A percentile compares a stretch with the other conserved stretches of the same genome.
phyloP scores from a whole-genome alignment of 2,113 vertebrate species.

The Rhabdornis inornatus region DNA sequence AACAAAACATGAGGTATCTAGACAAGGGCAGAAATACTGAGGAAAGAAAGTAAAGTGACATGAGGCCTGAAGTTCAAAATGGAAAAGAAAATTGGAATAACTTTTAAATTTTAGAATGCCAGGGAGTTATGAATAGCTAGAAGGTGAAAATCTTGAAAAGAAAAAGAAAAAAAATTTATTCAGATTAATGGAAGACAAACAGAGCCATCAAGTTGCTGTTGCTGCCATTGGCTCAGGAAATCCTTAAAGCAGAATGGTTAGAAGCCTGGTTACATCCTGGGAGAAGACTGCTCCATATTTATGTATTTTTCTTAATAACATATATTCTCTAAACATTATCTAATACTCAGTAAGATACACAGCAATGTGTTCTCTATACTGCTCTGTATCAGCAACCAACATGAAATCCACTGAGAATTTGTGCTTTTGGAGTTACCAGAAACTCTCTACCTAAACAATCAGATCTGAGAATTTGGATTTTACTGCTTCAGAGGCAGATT shows the following conservation, averaged over 20 bases:
- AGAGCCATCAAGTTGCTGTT: background rate
- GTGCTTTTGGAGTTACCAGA: background rate
- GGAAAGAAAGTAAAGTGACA: background rate
- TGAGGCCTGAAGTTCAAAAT: background rate
- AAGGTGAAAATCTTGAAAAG: background rate
- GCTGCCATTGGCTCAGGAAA: background rate
- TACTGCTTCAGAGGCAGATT: background rate
- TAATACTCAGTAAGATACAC: background rate
- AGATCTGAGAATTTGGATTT: background rate
- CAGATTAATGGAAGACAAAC: background rate
- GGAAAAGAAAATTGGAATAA: background rate
- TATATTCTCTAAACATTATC: background rate
- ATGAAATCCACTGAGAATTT: background rate
- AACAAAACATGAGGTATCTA: background rate
- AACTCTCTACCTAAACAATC: background rate
- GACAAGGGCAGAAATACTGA: background rate
- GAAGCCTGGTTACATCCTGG: background rate
- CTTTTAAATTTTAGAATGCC: background rate
- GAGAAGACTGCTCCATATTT: background rate
- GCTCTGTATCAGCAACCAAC: background rate
- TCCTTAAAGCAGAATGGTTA: background rate
- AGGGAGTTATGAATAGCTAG: background rate
- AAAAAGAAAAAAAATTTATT: background rate
- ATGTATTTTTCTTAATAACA: background rate
- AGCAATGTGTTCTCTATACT: background rate